Conservation (phyloP, 2,888 invertebrate genomes). For the Nemapogon koenigi region DNA sequence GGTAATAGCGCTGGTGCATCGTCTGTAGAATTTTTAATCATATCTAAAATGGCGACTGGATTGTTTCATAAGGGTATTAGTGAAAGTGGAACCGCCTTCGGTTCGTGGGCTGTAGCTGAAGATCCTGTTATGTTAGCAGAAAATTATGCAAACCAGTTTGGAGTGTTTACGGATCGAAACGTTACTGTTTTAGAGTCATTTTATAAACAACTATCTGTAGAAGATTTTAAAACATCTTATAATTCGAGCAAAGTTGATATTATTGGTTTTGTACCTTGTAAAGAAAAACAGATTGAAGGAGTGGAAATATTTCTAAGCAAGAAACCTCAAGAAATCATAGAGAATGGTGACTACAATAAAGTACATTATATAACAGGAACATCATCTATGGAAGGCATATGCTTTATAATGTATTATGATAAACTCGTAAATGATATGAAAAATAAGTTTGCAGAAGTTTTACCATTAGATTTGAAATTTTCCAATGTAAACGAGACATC, state of each 20-base stretch:
- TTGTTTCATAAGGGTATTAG: slow-evolving; percentile 6
- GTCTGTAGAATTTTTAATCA: slow-evolving; percentile 6
- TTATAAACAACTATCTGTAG: not conserved
- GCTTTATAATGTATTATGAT: not conserved
- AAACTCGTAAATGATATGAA: not conserved
- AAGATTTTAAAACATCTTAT: not conserved
- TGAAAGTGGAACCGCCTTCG: slow-evolving; percentile 6
- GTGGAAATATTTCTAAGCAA: slow-evolving; percentile 3
- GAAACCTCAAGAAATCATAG: slow-evolving; percentile 4
- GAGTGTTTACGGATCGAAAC: not conserved
- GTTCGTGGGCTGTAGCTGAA: slow-evolving; percentile 1
- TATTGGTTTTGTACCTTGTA: slow-evolving; percentile 5
- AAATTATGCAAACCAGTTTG: not conserved
- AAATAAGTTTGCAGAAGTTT: not conserved
- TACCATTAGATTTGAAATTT: slow-evolving; percentile 1
- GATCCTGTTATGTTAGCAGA: slow-evolving; percentile 2
- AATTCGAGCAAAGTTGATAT: not conserved
- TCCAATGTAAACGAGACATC: not conserved
- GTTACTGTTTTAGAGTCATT: slow-evolving; percentile 2
- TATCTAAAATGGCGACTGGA: slow-evolving; percentile 4
- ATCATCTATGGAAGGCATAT: slow-evolving; percentile 3
- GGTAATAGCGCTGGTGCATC: slow-evolving; percentile 68
- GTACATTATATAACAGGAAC: slow-evolving; percentile 3
- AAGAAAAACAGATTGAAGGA: not conserved
- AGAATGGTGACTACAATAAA: slow-evolving; percentile 1